Conservation (phyloP, 2,888 invertebrate species). For the Hirtodrosophila confusa region DNA sequence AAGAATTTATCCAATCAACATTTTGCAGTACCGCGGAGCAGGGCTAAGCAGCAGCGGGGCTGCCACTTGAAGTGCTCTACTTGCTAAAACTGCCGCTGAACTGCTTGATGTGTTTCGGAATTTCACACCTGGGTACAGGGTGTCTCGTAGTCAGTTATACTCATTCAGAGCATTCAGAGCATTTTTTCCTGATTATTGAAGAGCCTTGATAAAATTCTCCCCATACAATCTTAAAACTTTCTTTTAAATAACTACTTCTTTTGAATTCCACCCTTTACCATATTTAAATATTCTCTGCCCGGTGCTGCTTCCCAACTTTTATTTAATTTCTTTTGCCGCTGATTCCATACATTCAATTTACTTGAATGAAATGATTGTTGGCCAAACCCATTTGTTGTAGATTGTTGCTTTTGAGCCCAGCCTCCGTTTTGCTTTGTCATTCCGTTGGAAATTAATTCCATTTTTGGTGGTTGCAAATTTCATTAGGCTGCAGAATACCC, state of each 20-base stretch:
- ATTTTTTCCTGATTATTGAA: too few species aligned
- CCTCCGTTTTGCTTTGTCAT: slow-evolving; percentile 44
- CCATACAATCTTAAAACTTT: background rate
- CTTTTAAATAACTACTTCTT: background rate
- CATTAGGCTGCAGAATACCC: slow-evolving; percentile 43
- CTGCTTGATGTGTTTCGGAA: too few species aligned
- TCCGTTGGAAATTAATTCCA: slow-evolving; percentile 63
- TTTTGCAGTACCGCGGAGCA: too few species aligned
- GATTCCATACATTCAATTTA: slow-evolving; percentile 15
- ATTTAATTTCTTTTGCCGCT: slow-evolving; percentile 7
- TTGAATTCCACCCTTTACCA: slow-evolving; percentile 9
- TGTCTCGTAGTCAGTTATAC: too few species aligned
- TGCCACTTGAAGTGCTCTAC: too few species aligned
- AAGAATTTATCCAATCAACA: too few species aligned
- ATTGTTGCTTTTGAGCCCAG: slow-evolving; percentile 12
- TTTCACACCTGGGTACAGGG: too few species aligned
- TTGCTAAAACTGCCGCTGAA: too few species aligned
- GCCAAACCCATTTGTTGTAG: slow-evolving; percentile 55
- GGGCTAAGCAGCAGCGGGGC: too few species aligned
- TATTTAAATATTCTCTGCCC: background rate
- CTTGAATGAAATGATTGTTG: slow-evolving; percentile 14
- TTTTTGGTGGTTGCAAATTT: slow-evolving; percentile 71
- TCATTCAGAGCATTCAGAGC: too few species aligned
- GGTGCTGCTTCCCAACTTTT: background rate
- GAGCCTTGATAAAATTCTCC: too few species aligned